These are phyloP conservation scores for Scalopus aquaticus DNA, from an alignment of 2,113 vertebrate species.

Conservation along the genomic window DNA sequence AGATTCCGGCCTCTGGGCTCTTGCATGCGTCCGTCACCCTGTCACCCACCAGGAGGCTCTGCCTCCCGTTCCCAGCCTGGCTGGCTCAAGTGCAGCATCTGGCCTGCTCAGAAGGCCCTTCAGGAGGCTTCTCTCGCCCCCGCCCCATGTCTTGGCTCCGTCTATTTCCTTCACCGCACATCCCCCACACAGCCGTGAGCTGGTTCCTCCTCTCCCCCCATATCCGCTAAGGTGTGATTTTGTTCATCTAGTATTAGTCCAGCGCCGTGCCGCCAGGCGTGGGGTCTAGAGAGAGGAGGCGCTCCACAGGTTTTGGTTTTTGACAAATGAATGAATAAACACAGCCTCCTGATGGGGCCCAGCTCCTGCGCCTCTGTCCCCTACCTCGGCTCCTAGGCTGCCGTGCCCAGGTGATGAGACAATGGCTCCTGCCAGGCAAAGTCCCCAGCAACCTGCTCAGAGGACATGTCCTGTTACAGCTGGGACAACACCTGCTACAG, in stretches of 20 bases:
- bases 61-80: neutral
- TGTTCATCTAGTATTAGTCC: neutral
- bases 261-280: neutral
- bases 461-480: neutral
- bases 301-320: neutral
- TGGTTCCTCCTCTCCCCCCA: neutral
- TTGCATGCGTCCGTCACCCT: rapidly evolving
- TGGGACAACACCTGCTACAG: no score
- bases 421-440: neutral
- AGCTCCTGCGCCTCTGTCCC: neutral
- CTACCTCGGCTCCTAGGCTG: neutral
- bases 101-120: neutral
- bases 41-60: neutral
- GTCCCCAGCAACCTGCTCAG: neutral
- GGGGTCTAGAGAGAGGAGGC: neutral
- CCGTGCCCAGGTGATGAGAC: neutral
- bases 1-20: neutral
- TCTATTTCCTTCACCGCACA: neutral
- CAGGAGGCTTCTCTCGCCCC: neutral
- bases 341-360: neutral
- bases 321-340: neutral
- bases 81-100: neutral
- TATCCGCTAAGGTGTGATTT: neutral
- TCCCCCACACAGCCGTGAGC: rapidly evolving
- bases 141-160: rapidly evolving